Conservation (phyloP, 2,888 invertebrate species). For the Pristionchus japonicus region DNA sequence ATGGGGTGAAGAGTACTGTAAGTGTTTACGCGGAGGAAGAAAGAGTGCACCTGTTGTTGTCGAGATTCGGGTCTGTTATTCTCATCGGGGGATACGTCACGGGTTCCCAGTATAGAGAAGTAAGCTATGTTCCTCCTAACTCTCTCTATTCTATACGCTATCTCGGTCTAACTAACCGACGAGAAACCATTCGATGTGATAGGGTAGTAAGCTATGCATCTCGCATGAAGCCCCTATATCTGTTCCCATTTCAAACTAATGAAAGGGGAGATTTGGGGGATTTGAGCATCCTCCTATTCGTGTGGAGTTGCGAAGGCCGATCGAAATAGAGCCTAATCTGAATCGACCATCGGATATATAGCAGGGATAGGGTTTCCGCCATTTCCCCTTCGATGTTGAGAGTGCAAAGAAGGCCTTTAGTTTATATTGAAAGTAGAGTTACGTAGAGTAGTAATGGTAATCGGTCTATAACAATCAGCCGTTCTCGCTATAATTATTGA, state of each 20-base stretch:
- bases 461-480: no score
- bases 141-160: neutral
- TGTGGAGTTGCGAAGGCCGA: neutral
- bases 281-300: neutral
- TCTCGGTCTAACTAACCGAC: neutral
- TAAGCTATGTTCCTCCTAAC: neutral
- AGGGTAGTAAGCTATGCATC: neutral
- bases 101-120: neutral
- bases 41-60: neutral
- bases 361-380: neutral
- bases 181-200: neutral
- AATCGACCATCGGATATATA: neutral
- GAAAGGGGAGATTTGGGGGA: neutral
- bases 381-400: neutral
- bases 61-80: neutral
- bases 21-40: neutral
- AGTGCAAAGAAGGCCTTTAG: neutral
- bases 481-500: no score
- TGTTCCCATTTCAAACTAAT: neutral
- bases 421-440: neutral
- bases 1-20: neutral
- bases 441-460: no score
- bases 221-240: neutral
- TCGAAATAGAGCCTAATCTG: neutral
- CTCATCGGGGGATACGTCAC: neutral